Percentiles rank a stretch among this genome's conserved stretches.
Evolutionary conservation across 2,888 invertebrate genomes (phyloP).

Genomic region (Orthonychiurus folsomi): DNA sequence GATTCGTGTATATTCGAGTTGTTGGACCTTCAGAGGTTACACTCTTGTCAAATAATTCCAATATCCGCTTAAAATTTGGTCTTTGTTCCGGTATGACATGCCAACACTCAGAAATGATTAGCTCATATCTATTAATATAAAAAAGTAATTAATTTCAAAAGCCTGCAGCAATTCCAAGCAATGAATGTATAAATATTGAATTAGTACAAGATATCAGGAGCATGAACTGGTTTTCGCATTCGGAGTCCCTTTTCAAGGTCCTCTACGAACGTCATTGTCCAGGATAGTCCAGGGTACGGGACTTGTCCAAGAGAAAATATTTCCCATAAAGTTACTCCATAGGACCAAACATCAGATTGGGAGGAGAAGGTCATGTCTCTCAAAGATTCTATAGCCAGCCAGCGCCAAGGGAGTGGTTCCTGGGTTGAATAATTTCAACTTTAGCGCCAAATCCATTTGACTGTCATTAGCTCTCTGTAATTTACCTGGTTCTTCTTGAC

Average conservation of each 20-base stretch:
- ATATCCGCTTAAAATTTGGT: too few relatives aligned
- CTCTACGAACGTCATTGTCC: constrained; percentile 1
- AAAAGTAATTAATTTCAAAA: too few relatives aligned
- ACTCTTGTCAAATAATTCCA: too few relatives aligned
- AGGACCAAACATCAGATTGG: constrained; percentile 11
- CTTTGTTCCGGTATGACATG: too few relatives aligned
- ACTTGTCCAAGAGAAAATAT: constrained; percentile 12
- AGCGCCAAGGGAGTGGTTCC: constrained; percentile 8
- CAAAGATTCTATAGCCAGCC: constrained; percentile 4
- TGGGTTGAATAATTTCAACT: background rate
- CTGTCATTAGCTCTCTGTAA: background rate
- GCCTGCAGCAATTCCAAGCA: too few relatives aligned
- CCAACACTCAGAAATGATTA: too few relatives aligned
- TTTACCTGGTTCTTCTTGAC: constrained; percentile 1
- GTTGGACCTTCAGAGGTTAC: too few relatives aligned
- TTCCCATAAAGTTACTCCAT: constrained; percentile 14
- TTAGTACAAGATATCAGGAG: background rate
- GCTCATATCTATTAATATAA: too few relatives aligned
- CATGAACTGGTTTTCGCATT: constrained; percentile 2
- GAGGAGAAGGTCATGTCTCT: constrained; percentile 8
- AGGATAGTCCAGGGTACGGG: constrained; percentile 10
- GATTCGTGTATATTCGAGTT: too few relatives aligned
- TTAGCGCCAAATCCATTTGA: background rate
- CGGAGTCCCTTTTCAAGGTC: background rate
- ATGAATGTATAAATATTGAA: too few relatives aligned